Percentiles rank a stretch among this genome's conserved stretches.
Evolutionary conservation across 2,113 vertebrate species (phyloP).

Genomic region (Chinchilla lanigera): DNA sequence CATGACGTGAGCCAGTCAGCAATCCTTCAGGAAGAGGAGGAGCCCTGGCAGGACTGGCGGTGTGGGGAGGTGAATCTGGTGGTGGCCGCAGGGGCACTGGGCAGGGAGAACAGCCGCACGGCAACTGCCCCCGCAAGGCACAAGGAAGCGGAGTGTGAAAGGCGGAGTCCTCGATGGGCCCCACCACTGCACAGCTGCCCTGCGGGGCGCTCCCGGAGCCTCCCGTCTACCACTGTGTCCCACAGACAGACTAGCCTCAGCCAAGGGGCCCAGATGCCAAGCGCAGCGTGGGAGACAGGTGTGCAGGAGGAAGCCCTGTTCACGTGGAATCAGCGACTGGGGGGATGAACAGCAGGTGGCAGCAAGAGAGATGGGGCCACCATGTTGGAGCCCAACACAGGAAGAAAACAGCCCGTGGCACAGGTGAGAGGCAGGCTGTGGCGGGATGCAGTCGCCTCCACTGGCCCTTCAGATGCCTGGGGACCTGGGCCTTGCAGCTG

Average conservation of each 20-base stretch:
- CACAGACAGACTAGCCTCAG: neutral
- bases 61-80: neutral
- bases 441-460: rapidly evolving
- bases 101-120: neutral
- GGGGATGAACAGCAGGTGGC: neutral
- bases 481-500: neutral
- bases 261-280: neutral
- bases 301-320: neutral
- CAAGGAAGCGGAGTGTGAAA: neutral
- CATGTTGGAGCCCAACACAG: neutral
- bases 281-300: neutral
- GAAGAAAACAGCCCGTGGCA: neutral
- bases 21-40: neutral
- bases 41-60: neutral
- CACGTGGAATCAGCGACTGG: neutral
- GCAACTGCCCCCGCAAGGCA: neutral
- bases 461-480: neutral
- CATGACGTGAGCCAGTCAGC: neutral
- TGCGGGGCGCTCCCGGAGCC: neutral
- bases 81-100: neutral
- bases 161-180: neutral
- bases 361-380: neutral
- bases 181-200: neutral
- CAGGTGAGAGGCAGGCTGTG: neutral
- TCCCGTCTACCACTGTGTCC: neutral